Evolutionary conservation across 1,140 invertebrate genomes (phyloP), one percentile per base, ranked within the genome.

Genomic region (Neodiprion pinetum): DNA sequence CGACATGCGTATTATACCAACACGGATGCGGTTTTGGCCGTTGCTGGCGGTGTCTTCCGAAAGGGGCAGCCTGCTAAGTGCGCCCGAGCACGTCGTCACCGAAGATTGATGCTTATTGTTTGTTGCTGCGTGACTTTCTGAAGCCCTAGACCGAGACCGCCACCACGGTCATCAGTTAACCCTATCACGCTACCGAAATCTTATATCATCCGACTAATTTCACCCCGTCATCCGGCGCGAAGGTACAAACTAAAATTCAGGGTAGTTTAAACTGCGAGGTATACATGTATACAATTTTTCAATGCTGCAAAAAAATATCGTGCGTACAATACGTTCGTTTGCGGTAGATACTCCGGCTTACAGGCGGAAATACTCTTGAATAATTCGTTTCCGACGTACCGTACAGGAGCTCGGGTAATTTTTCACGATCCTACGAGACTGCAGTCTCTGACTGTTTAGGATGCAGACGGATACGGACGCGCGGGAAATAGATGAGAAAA

Each of bases 31-130:
- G 28, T 40, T 40, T 40, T 40, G 28, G 28, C 1, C 28, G 28
- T 3, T 21, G 17, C 17, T 3, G 28, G 28, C 28, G 5, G 28
- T 40, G 28, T 40, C 28, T 40, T 40, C 28, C 28, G 28, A 40
- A 4, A 40, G 28, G 28, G 28, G 28, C 78, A 78, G 72, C 47
- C 73, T 65, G 66, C 67, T 74, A 76, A 80, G 72, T 72, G 78
- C 71, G 53, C 53, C 53, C 65, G 72, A 78, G 68, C 67, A 76
- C 69, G 79, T 81, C 80, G 73, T 65, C 65, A 28, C 23, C 70
- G 71, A 82, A 82, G 80, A 82, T 83, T 79, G 80, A 82, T 83
- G 81, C 76, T 76, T 72, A 40, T 40, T 21, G 72, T 72, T 12
- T 7, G 11, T 61, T 49, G 53, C 49, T 68, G 21, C 74, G 67